These are phyloP conservation scores for Larimichthys polyactis DNA, from an alignment of 2,113 vertebrate genomes.

Conservation along the genomic window DNA sequence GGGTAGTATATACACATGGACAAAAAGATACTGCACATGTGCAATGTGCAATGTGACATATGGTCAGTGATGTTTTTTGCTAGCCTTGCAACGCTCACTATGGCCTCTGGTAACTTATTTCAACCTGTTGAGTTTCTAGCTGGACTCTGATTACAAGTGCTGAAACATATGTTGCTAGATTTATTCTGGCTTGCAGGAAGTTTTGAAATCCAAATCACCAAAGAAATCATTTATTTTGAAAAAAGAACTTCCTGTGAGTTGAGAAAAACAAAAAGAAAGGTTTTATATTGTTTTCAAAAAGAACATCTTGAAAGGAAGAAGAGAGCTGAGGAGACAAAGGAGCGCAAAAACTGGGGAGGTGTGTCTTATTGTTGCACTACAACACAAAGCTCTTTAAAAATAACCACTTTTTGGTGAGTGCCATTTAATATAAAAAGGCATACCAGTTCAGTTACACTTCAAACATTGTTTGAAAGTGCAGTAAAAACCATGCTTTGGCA, in stretches of 20 bases:
- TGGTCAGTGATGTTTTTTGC: background rate
- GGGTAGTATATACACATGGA: background rate
- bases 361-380: constrained; percentile 67
- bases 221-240: background rate
- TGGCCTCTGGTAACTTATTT: background rate
- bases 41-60: too few species aligned
- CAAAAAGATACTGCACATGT: background rate
- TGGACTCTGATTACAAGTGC: constrained; percentile 6
- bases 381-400: constrained; percentile 58
- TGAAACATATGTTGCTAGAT: background rate
- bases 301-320: constrained; percentile 51
- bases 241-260: constrained; percentile 6
- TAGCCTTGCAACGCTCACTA: background rate
- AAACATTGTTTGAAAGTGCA: constrained; percentile 63
- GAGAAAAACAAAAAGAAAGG: background rate
- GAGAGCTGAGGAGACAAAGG: background rate
- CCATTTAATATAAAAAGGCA: constrained; percentile 59
- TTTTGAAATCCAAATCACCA: background rate
- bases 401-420: constrained; percentile 58
- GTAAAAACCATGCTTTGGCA: constrained; percentile 75
- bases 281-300: constrained; percentile 5
- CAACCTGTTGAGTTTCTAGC: background rate
- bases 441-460: constrained; percentile 63
- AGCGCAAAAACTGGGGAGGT: constrained; percentile 29
- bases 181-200: background rate